Conservation (phyloP, 2,113 vertebrate species). For the Rutilus rutilus region DNA sequence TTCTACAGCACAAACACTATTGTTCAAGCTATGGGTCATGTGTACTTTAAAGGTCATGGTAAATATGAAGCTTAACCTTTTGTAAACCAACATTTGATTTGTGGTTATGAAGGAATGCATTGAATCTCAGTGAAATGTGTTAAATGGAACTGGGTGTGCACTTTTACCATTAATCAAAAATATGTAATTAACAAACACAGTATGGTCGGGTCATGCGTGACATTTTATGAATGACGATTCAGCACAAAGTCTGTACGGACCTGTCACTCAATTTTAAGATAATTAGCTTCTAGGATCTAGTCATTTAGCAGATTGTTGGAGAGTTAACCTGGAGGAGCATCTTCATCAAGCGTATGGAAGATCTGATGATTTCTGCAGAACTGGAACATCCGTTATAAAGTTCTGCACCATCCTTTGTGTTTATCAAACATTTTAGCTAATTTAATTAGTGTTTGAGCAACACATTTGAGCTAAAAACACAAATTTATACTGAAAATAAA, state of each 20-base stretch:
- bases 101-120: background rate
- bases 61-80: background rate
- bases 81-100: background rate
- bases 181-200: background rate
- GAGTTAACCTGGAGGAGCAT: background rate
- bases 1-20: background rate
- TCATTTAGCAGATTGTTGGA: background rate
- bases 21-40: background rate
- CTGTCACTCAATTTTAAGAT: background rate
- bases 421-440: background rate
- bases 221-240: no score
- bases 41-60: background rate
- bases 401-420: background rate
- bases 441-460: background rate
- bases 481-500: background rate
- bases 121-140: background rate
- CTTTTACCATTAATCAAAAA: background rate
- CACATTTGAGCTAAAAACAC: rapidly evolving
- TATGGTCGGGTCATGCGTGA: no score
- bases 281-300: background rate
- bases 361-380: background rate
- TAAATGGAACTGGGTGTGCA: background rate
- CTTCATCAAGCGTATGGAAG: background rate
- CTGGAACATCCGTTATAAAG: background rate
- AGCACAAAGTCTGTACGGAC: no score